Evolutionary conservation across 2,888 invertebrate genomes (phyloP).

Genomic region (Drosophila mettleri): DNA sequence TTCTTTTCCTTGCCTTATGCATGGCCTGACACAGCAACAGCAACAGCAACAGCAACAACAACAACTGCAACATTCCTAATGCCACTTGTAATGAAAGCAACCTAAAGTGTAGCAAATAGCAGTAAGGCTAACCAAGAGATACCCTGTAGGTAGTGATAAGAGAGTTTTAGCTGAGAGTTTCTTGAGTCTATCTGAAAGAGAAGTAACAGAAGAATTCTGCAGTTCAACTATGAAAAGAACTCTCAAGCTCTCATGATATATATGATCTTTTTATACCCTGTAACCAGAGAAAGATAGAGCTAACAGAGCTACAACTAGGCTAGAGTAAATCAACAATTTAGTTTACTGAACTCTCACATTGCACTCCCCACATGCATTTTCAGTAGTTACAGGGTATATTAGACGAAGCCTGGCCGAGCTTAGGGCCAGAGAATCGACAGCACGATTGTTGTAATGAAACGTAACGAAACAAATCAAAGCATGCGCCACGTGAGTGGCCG

Average conservation of each 20-base stretch:
- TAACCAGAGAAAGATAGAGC: too few species aligned
- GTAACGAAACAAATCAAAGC: slow-evolving; percentile 79
- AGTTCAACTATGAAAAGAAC: too few species aligned
- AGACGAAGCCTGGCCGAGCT: slow-evolving; percentile 7
- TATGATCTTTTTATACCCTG: too few species aligned
- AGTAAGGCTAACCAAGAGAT: neutral
- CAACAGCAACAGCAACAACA: slow-evolving; percentile 16
- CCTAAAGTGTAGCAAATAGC: neutral
- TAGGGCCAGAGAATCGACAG: slow-evolving; percentile 13
- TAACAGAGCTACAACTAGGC: too few species aligned
- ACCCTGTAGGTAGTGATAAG: neutral
- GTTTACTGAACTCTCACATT: too few species aligned
- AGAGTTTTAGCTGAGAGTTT: neutral
- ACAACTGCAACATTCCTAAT: slow-evolving; percentile 37
- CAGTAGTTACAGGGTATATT: neutral
- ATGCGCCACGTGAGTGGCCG: slow-evolving; percentile 73
- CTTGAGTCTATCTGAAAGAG: neutral
- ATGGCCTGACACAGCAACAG: slow-evolving; percentile 22
- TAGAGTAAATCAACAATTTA: too few species aligned
- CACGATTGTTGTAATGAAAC: slow-evolving; percentile 77
- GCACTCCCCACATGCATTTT: neutral
- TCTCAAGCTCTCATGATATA: too few species aligned
- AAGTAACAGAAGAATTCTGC: neutral
- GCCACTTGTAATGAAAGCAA: slow-evolving; percentile 51
- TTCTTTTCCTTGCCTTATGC: slow-evolving; percentile 2